Evolutionary conservation across 2,797 vertebrate species (phyloP).

Genomic region (Oceanodroma leucorhoa): DNA sequence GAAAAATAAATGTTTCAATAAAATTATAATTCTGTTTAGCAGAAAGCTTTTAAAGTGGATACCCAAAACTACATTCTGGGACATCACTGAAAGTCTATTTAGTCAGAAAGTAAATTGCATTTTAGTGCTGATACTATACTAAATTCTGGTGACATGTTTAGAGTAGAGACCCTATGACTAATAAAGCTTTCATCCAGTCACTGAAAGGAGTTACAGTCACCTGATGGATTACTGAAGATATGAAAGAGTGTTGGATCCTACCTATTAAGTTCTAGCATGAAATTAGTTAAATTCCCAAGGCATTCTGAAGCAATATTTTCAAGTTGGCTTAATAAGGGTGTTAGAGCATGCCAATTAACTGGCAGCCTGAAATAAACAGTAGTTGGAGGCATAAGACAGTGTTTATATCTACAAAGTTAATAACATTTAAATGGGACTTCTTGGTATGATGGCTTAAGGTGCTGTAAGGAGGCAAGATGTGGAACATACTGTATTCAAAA

Average conservation of each 20-base stretch:
- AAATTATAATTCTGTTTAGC: slow-evolving; percentile 41
- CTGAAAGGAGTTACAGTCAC: slow-evolving; percentile 69
- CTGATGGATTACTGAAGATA: slow-evolving; percentile 76
- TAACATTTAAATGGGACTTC: slow-evolving; percentile 76
- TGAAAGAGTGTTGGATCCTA: slow-evolving; percentile 72
- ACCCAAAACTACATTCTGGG: slow-evolving; percentile 32
- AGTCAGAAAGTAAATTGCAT: slow-evolving; percentile 51
- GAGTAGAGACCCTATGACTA: slow-evolving; percentile 64
- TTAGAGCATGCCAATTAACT: slow-evolving; percentile 73
- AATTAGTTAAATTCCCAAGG: slow-evolving; percentile 78
- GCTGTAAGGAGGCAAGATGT: slow-evolving; percentile 52
- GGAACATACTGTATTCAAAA: slow-evolving; percentile 61
- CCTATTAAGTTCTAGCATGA: slow-evolving; percentile 78
- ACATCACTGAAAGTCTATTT: slow-evolving; percentile 46
- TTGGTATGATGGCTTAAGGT: slow-evolving; percentile 66
- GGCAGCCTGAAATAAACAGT: slow-evolving; percentile 73
- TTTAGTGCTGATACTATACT: slow-evolving; percentile 47
- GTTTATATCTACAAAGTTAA: slow-evolving; percentile 74
- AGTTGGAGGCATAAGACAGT: slow-evolving; percentile 64
- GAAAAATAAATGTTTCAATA: slow-evolving; percentile 19
- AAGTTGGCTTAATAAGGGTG: slow-evolving; percentile 68
- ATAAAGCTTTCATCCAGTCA: slow-evolving; percentile 73
- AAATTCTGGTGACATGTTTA: slow-evolving; percentile 69
- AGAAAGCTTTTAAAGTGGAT: slow-evolving; percentile 15
- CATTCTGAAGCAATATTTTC: slow-evolving; percentile 75